These are phyloP conservation scores for Cantharis nigra DNA, from an alignment of 2,888 invertebrate species.

Conservation along the genomic window DNA sequence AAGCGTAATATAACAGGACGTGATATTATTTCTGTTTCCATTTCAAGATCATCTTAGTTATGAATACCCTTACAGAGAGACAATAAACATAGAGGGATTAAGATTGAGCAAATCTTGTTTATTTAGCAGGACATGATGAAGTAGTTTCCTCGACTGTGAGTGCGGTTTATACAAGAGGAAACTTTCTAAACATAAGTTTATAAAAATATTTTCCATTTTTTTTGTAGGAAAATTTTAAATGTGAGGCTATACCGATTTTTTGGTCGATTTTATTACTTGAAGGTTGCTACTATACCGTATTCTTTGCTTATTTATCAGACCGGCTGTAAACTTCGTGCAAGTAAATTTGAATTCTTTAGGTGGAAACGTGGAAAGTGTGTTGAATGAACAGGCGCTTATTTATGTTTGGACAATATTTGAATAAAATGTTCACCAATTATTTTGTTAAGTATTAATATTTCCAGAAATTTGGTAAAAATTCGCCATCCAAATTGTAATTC, in stretches of 20 bases:
- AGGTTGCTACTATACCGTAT: background rate
- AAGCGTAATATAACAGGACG: background rate
- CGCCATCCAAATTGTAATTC: background rate
- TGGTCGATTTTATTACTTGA: background rate
- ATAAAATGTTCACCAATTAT: background rate
- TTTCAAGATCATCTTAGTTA: background rate
- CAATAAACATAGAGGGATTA: background rate
- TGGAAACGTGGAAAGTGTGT: background rate
- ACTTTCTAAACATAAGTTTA: background rate
- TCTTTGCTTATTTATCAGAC: background rate
- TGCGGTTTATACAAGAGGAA: background rate
- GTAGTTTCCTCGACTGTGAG: background rate
- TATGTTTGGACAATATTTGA: background rate
- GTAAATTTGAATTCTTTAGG: background rate
- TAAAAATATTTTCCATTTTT: background rate
- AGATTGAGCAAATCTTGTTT: background rate
- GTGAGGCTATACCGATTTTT: background rate
- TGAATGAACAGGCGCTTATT: background rate
- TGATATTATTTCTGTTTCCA: background rate
- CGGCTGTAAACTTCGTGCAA: background rate
- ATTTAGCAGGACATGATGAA: background rate
- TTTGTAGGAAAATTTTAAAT: background rate
- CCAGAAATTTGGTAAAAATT: background rate
- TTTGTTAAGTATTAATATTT: background rate
- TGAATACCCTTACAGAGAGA: background rate